phyloP scores from a whole-genome alignment of 2,113 vertebrate genomes.

The Phaethon lepturus region DNA sequence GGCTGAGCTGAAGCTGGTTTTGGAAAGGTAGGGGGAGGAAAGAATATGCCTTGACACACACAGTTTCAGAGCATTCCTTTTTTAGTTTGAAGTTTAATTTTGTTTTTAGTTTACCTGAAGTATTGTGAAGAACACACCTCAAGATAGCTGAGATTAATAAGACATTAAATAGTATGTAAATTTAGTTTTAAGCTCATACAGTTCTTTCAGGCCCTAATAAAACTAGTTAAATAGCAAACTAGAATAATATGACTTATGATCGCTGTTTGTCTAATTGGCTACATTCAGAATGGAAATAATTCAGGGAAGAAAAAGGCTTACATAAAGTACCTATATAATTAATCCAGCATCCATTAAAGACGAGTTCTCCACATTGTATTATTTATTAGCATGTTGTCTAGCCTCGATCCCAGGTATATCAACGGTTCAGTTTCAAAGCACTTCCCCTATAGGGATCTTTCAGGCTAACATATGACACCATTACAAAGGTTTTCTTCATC shows the following conservation, averaged over 20 bases:
- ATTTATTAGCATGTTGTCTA: not conserved
- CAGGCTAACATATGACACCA: not conserved
- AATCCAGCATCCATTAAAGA: not conserved
- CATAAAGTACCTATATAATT: not conserved
- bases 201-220: not conserved
- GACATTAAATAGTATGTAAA: not conserved
- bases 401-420: not conserved
- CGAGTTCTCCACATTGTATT: not conserved
- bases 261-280: not conserved
- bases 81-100: not conserved
- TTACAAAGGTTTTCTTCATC: not conserved
- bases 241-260: not conserved
- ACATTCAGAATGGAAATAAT: not conserved
- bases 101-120: not conserved
- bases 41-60: not conserved
- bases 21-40: rapidly evolving
- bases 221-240: not conserved
- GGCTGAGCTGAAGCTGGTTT: not conserved
- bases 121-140: not conserved
- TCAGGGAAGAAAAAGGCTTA: not conserved
- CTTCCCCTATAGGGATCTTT: not conserved
- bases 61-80: not conserved
- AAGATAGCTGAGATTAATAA: not conserved
- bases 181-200: not conserved
- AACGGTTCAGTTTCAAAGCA: not conserved